These are phyloP conservation scores for Microctonus brassicae DNA, from an alignment of 2,888 invertebrate genomes.

Conservation along the genomic window DNA sequence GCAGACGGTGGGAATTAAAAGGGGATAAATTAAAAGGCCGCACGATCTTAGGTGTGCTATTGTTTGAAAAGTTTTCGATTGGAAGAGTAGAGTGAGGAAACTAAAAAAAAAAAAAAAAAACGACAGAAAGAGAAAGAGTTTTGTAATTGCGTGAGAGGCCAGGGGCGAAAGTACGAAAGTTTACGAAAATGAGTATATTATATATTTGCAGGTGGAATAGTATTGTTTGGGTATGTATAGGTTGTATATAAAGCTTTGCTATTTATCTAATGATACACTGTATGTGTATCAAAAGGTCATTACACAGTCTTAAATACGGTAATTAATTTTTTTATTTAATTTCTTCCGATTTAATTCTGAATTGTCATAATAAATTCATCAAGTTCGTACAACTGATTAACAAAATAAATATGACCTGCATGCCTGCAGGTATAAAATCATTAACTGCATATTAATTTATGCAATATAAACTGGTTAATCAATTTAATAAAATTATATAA, in stretches of 20 bases:
- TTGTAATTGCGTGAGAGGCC: conserved; percentile 17
- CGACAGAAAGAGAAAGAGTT: not conserved
- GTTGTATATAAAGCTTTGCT: not conserved
- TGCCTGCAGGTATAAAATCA: too few relatives aligned
- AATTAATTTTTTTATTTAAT: not conserved
- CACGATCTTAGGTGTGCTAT: conserved; percentile 40
- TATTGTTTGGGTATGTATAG: not conserved
- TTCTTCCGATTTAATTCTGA: too few relatives aligned
- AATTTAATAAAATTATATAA: not conserved
- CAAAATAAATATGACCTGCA: too few relatives aligned
- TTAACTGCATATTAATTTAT: too few relatives aligned
- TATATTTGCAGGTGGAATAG: not conserved
- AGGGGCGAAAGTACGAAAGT: not conserved
- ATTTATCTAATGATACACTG: not conserved
- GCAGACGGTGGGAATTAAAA: conserved; percentile 43
- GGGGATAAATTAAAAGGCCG: conserved; percentile 44
- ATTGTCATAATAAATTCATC: too few relatives aligned
- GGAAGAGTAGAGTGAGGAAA: conserved; percentile 3
- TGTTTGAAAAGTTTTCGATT: conserved; percentile 44
- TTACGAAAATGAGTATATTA: not conserved
- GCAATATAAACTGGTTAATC: conserved; percentile 2
- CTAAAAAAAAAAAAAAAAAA: not conserved
- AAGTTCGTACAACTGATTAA: too few relatives aligned
- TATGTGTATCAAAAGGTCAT: not conserved
- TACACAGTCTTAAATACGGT: not conserved